Evolutionary conservation across 2,113 vertebrate genomes (phyloP).

Genomic region (Falcunculus frontatus): DNA sequence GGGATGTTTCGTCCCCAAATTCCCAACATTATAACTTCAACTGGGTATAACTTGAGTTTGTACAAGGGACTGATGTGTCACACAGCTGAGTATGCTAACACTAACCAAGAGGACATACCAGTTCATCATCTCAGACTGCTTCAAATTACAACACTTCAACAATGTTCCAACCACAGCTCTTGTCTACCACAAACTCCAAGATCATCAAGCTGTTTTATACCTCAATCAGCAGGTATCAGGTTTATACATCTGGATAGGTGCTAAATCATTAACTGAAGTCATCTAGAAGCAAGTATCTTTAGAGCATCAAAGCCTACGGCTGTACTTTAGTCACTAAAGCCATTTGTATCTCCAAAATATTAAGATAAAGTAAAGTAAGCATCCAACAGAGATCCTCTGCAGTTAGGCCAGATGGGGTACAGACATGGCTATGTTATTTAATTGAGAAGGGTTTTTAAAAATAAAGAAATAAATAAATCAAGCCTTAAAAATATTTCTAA

Average conservation of each 20-base stretch:
- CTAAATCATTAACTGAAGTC: neutral
- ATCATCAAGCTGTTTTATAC: neutral
- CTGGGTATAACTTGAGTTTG: neutral
- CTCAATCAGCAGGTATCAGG: neutral
- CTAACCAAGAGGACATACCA: neutral
- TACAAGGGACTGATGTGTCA: neutral
- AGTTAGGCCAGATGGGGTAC: neutral
- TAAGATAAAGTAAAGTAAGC: neutral
- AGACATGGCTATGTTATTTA: neutral
- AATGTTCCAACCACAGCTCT: neutral
- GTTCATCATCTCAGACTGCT: neutral
- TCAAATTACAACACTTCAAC: neutral
- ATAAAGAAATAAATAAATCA: neutral
- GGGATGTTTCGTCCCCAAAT: neutral
- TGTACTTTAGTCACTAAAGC: neutral
- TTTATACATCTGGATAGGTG: neutral
- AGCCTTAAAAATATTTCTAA: neutral
- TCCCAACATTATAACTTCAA: neutral
- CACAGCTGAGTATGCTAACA: neutral
- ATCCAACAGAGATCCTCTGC: neutral
- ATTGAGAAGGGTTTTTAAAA: neutral
- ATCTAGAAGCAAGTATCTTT: neutral
- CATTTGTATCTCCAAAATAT: neutral
- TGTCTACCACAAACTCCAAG: neutral
- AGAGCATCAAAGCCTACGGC: neutral